Base-by-base conservation (phyloP, 1,140 invertebrate genomes). In the Calephelis nemesis region DNA sequence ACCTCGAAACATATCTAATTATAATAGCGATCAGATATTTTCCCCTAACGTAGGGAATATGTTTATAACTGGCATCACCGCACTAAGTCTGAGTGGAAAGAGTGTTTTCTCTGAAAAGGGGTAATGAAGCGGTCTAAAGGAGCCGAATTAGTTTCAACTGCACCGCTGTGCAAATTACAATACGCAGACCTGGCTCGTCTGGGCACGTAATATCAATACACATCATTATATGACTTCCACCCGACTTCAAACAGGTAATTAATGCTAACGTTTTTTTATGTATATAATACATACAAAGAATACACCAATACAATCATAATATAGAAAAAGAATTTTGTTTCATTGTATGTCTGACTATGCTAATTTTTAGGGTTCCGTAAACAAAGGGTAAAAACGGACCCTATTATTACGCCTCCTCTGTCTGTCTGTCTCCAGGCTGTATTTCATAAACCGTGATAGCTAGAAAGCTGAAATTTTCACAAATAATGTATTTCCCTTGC, bases 51-150 rank as follows among this genome's bases (percentile, higher is more conserved):
- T 39, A 40, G 54, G 54, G 54, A 6, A 60, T 39, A 60, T n/a
- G 3, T 5, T 30, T 11, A 5, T 12, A 39, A 39, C 19, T 39
- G 12, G 54, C 30, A 39, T 40, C 54, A 30, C 54, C 39, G 54
- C 10, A 60, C 54, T 58, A 60, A 60, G 30, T 66, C 50, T 80
- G 78, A 82, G 79, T 83, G 83, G 85, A 88, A 89, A 91, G 84
- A 87, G 85, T 88, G 85, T 87, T 88, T 78, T 77, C 70, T 78
- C 77, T 90, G 87, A 88, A 91, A 91, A 85, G 87, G 84, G 87
- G 87, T 90, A 91, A 91, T 89, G 88, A 91, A 82, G 78, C 85
- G 83, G 85, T 83, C 76, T 77, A 85, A 78, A 60, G 54, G 76
- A 76, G 76, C 82, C 81, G 84, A 84, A 88, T 90, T 84, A 87